Percentiles rank a stretch among this genome's conserved stretches.
phyloP scores from a whole-genome alignment of 2,113 vertebrate genomes.

The Anser cygnoides region DNA sequence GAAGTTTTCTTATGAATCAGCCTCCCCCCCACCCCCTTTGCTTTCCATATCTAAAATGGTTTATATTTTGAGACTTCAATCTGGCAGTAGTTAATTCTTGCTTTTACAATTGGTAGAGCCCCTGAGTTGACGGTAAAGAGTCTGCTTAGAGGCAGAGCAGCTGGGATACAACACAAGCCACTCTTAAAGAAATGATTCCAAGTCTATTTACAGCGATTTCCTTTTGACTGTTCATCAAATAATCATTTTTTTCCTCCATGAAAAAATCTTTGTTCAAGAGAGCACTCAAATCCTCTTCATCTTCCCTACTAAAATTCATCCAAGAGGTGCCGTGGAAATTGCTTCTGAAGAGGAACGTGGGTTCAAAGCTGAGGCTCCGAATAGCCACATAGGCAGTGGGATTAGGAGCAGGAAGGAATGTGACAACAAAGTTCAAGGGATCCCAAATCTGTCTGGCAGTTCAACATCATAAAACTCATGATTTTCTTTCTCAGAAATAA shows the following conservation, averaged over 20 bases:
- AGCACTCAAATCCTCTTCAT: background rate
- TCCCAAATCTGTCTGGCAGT: background rate
- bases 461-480: background rate
- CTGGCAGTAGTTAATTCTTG: constrained; percentile 35
- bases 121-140: background rate
- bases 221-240: background rate
- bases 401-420: background rate
- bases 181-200: background rate
- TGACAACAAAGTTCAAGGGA: background rate
- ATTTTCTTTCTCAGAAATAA: constrained; percentile 27
- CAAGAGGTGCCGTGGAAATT: background rate
- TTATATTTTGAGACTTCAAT: constrained; percentile 16
- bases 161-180: background rate
- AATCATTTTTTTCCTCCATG: background rate
- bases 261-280: background rate
- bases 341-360: background rate
- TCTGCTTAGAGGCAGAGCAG: background rate
- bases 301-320: background rate
- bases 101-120: constrained; percentile 45
- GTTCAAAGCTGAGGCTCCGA: background rate
- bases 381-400: background rate
- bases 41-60: background rate
- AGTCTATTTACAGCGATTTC: background rate
- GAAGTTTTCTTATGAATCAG: constrained; percentile 26
- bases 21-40: background rate